Percentiles rank a stretch among this genome's conserved stretches.
Evolutionary conservation across 1,140 invertebrate genomes (phyloP).

Genomic region (Meteorus sp.): DNA sequence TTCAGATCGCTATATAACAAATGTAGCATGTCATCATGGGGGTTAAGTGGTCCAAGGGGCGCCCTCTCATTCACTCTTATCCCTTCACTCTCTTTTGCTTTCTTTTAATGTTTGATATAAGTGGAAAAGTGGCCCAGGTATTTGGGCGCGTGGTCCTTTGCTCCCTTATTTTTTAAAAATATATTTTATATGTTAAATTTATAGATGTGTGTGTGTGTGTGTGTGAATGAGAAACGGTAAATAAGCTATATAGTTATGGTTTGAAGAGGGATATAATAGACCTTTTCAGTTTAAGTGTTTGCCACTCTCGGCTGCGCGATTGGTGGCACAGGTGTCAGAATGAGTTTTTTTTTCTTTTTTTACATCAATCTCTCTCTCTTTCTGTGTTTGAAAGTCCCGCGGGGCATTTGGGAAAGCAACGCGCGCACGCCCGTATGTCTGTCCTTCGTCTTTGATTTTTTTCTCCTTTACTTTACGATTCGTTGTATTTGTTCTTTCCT

Average conservation of each 20-base stretch:
- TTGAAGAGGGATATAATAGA: constrained; percentile 38
- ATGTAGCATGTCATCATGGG: constrained; percentile 46
- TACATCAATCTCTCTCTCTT: too few species aligned
- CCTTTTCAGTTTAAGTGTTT: constrained; percentile 49
- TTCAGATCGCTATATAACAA: constrained; percentile 26
- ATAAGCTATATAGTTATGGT: constrained; percentile 32
- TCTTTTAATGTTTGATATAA: neutral
- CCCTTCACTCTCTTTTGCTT: neutral
- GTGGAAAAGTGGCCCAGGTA: constrained; percentile 26
- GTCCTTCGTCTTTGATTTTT: constrained; percentile 14
- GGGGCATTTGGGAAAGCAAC: too few species aligned
- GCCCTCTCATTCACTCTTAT: neutral
- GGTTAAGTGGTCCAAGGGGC: constrained; percentile 45
- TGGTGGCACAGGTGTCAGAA: constrained; percentile 37
- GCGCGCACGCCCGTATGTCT: constrained; percentile 29
- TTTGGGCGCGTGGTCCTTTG: neutral
- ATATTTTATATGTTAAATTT: neutral
- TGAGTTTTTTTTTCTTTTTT: constrained; percentile 30
- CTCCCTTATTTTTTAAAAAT: neutral
- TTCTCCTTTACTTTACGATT: constrained; percentile 14
- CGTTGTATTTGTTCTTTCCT: constrained; percentile 22
- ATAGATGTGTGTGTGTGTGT: neutral
- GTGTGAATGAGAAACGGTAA: constrained; percentile 29
- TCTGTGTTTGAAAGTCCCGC: too few species aligned
- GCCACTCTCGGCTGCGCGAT: constrained; percentile 37